A percentile compares a stretch with the other conserved stretches of the same genome.
These are phyloP conservation scores for Popillia japonica DNA, from an alignment of 1,140 invertebrate genomes.

Conservation along the genomic window DNA sequence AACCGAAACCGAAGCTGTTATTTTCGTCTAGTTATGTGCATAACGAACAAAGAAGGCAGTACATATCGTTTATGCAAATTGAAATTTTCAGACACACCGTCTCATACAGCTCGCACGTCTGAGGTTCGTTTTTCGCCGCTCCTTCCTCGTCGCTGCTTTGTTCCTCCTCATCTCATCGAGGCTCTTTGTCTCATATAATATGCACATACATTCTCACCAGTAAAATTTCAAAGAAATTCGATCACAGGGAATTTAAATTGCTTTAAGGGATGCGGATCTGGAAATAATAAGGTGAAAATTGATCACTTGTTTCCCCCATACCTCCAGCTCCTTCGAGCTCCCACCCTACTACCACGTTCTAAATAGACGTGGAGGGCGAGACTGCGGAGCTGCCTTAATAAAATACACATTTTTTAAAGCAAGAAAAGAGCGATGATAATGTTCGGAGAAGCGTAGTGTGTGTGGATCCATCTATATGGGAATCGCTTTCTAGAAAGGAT, in stretches of 20 bases:
- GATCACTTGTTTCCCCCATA: conserved; percentile 8
- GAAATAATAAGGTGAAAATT: conserved; percentile 15
- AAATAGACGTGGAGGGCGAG: background rate
- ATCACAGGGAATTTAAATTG: background rate
- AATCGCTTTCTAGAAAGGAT: background rate
- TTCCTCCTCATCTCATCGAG: background rate
- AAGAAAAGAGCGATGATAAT: background rate
- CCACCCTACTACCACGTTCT: too few relatives aligned
- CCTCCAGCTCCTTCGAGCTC: background rate
- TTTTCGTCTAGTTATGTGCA: background rate
- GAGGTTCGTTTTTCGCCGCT: too few relatives aligned
- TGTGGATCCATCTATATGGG: background rate
- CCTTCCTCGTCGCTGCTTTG: background rate
- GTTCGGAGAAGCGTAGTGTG: background rate
- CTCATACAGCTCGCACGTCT: too few relatives aligned
- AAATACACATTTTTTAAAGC: background rate
- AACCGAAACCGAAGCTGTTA: background rate
- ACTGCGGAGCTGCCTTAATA: background rate
- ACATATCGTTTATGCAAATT: conserved; percentile 3
- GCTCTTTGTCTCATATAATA: conserved; percentile 6
- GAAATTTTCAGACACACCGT: background rate
- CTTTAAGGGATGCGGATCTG: conserved; percentile 1
- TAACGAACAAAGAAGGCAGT: background rate
- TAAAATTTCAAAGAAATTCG: conserved; percentile 12
- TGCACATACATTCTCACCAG: background rate